Evolutionary conservation across 2,888 invertebrate genomes (phyloP).

Genomic region (Aelia acuminata): DNA sequence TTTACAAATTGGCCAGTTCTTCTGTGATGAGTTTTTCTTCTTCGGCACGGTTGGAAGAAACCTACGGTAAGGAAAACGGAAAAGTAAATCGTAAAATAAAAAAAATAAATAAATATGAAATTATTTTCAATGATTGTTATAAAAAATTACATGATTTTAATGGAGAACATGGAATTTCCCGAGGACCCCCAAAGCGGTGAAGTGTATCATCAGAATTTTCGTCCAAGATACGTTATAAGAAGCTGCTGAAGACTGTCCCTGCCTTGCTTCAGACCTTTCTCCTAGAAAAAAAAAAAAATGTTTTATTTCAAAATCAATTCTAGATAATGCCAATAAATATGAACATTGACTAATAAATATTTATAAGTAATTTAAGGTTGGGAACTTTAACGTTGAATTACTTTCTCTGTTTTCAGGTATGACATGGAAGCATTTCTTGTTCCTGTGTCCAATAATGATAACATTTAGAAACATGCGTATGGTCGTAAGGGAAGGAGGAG

Average conservation of each 20-base stretch:
- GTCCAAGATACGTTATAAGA: neutral
- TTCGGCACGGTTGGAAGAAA: neutral
- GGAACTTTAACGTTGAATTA: too few relatives aligned
- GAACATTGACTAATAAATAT: too few relatives aligned
- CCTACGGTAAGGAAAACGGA: neutral
- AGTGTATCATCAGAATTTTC: neutral
- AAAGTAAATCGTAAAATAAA: neutral
- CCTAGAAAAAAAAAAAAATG: slow-evolving; percentile 54
- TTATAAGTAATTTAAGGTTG: too few relatives aligned
- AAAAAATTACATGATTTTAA: neutral
- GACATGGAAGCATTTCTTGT: too few relatives aligned
- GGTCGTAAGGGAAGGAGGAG: neutral
- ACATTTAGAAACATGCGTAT: too few relatives aligned
- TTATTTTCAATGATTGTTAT: neutral
- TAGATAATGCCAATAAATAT: too few relatives aligned
- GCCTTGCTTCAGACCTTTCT: slow-evolving; percentile 55
- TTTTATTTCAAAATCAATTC: too few relatives aligned
- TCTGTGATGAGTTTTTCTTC: neutral
- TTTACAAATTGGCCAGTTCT: neutral
- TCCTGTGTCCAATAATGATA: too few relatives aligned
- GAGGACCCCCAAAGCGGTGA: neutral
- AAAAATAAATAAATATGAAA: neutral
- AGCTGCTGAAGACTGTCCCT: slow-evolving; percentile 2
- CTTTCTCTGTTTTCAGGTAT: too few relatives aligned
- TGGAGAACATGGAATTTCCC: neutral